Evolutionary conservation across 2,113 vertebrate genomes (phyloP).

Genomic region (Prunella fulvescens): DNA sequence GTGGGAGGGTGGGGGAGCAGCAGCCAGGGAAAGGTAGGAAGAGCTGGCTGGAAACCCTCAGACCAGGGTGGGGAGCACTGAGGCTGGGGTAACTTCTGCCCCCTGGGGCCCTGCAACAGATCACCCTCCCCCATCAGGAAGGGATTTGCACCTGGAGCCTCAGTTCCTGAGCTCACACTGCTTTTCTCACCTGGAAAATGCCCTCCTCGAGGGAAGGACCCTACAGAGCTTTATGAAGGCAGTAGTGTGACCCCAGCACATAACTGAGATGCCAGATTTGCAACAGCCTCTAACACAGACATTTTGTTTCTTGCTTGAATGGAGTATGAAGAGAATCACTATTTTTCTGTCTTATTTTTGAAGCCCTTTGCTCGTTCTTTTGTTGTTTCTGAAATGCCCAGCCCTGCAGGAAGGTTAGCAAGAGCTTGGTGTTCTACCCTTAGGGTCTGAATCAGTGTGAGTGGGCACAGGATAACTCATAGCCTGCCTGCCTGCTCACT

Average conservation of each 20-base stretch:
- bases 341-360: neutral
- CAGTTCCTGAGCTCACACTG: neutral
- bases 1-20: neutral
- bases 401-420: neutral
- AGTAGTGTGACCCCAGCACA: neutral
- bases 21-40: neutral
- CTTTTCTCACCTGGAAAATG: neutral
- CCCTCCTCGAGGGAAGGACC: neutral
- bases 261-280: neutral
- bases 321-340: neutral
- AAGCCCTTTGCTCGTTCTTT: neutral
- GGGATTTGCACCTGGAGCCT: neutral
- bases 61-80: neutral
- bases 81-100: neutral
- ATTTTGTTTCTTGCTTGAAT: neutral
- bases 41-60: neutral
- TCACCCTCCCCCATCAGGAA: neutral
- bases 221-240: neutral
- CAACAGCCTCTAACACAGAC: neutral
- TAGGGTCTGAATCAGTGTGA: neutral
- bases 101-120: rapidly evolving
- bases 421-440: neutral
- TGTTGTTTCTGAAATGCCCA: neutral
- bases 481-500: neutral
- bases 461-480: neutral